Conservation (phyloP, 2,113 vertebrate species). For the Pangasianodon gigas region DNA sequence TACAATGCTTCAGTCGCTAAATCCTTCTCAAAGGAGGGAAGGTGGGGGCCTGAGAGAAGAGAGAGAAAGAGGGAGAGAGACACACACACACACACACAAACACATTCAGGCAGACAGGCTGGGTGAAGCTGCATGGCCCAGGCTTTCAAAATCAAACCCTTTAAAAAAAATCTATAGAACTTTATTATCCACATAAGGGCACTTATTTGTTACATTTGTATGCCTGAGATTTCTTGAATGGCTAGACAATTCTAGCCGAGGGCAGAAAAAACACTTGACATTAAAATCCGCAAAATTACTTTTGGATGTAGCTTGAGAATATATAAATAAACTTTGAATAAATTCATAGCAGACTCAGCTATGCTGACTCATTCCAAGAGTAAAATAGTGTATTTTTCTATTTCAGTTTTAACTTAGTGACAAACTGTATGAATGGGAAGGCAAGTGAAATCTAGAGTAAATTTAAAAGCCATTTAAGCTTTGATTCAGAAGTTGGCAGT, state of each 20-base stretch:
- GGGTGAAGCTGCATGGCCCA: slow-evolving; percentile 62
- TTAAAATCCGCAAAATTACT: not conserved
- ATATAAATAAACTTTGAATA: not conserved
- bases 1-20: slow-evolving; percentile 56
- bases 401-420: not conserved
- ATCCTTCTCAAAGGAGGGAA: slow-evolving; percentile 46
- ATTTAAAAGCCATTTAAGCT: slow-evolving; percentile 49
- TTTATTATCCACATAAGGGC: slow-evolving; percentile 11
- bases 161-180: slow-evolving; percentile 48
- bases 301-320: not conserved
- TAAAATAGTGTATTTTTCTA: not conserved
- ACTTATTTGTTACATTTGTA: slow-evolving; percentile 17
- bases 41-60: slow-evolving; percentile 15
- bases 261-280: not conserved
- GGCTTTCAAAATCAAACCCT: slow-evolving; percentile 72
- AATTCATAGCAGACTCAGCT: not conserved
- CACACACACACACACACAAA: slow-evolving; percentile 30
- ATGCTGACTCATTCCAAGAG: not conserved
- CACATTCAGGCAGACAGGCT: slow-evolving; percentile 57
- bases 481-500: slow-evolving; percentile 10
- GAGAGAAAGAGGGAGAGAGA: not conserved
- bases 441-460: not conserved
- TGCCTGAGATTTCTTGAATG: not conserved
- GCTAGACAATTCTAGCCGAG: not conserved
- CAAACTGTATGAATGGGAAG: not conserved